Evolutionary conservation across 1,140 invertebrate species (phyloP).

Genomic region (Ostrea edulis): DNA sequence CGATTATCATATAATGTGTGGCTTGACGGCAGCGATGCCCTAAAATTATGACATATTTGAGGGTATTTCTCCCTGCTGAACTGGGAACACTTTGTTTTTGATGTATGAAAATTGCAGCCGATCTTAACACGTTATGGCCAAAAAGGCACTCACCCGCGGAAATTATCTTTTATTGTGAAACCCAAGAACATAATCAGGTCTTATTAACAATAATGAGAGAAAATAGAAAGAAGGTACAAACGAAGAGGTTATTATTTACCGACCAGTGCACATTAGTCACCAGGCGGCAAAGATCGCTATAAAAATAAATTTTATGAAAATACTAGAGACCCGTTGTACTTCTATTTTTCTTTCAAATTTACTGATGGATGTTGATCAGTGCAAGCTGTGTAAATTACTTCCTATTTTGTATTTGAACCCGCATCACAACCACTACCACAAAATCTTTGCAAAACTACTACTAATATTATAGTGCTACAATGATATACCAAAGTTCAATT

Average conservation of each 20-base stretch:
- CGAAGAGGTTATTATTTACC: not conserved
- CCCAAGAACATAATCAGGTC: not conserved
- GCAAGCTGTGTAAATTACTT: too few species aligned
- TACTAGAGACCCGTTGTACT: too few species aligned
- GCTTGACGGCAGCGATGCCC: not conserved
- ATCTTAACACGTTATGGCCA: constrained; percentile 21
- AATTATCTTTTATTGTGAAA: constrained; percentile 36
- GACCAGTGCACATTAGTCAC: not conserved
- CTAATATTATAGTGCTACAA: too few species aligned
- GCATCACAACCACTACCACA: too few species aligned
- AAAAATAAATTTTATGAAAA: too few species aligned
- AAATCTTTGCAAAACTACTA: too few species aligned
- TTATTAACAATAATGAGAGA: constrained; percentile 27
- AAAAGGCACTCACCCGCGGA: constrained; percentile 22
- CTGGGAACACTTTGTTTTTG: constrained; percentile 25
- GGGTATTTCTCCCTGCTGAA: constrained; percentile 7
- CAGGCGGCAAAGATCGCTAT: too few species aligned
- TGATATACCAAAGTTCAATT: too few species aligned
- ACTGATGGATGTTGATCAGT: too few species aligned
- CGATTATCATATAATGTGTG: constrained; percentile 15
- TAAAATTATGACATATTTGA: constrained; percentile 36
- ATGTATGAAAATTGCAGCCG: constrained; percentile 23
- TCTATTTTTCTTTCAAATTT: too few species aligned
- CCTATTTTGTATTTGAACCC: too few species aligned
- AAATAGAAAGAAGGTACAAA: not conserved